phyloP scores from a whole-genome alignment of 2,888 invertebrate genomes.

The Parascotia fuliginaria region DNA sequence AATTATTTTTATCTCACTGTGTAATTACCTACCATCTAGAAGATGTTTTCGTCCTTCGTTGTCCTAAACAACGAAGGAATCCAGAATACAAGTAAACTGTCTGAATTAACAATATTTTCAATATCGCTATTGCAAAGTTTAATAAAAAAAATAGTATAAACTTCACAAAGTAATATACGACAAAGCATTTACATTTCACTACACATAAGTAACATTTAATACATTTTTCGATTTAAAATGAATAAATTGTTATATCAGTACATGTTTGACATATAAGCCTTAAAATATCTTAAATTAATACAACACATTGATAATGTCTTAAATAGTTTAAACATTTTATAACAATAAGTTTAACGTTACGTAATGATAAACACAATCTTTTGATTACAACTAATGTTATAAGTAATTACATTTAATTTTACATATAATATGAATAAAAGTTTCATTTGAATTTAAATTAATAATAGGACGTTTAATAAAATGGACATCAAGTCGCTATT shows the following conservation, averaged over 20 bases:
- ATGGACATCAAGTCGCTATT: slow-evolving; percentile 21
- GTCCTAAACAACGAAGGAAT: too few relatives aligned
- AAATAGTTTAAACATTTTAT: slow-evolving; percentile 36
- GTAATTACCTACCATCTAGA: too few relatives aligned
- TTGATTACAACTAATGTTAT: slow-evolving; percentile 24
- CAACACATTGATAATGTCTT: slow-evolving; percentile 47
- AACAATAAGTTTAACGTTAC: slow-evolving; percentile 34
- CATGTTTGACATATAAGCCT: slow-evolving; percentile 37
- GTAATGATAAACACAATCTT: slow-evolving; percentile 32
- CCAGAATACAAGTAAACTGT: slow-evolving; percentile 1
- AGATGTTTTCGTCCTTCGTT: too few relatives aligned
- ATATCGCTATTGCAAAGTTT: too few relatives aligned
- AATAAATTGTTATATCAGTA: slow-evolving; percentile 36
- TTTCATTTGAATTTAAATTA: slow-evolving; percentile 15
- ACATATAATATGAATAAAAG: slow-evolving; percentile 32
- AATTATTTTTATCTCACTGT: too few relatives aligned
- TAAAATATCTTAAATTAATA: slow-evolving; percentile 36
- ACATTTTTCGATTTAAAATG: slow-evolving; percentile 37
- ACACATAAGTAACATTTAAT: slow-evolving; percentile 36
- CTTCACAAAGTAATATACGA: slow-evolving; percentile 18
- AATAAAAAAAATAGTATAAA: too few relatives aligned
- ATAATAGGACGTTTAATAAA: slow-evolving; percentile 28
- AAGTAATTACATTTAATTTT: slow-evolving; percentile 26
- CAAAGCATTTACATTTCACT: slow-evolving; percentile 36
- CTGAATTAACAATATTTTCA: too few relatives aligned